Base-by-base conservation (phyloP, 2,888 invertebrate genomes). In the Diabrotica balteata region DNA sequence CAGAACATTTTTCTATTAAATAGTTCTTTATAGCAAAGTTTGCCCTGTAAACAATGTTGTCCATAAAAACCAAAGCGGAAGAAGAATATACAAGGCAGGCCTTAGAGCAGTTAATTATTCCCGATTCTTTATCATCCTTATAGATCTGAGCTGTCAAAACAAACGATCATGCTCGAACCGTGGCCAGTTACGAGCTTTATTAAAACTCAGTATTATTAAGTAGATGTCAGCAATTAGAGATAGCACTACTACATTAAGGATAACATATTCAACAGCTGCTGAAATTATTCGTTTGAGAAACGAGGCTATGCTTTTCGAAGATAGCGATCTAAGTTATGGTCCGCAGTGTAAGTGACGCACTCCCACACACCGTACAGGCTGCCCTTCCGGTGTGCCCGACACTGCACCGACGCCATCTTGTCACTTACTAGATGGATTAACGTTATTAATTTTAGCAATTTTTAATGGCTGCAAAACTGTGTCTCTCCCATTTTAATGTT, bases 261-360 rank as follows among this genome's bases (percentile, higher is more conserved):
- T 80, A 81, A 80, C 80, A 79, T 80, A 82, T 81, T 81, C 81
- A 81, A 80, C 81, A 83, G 80, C 81, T 83, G 82, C 79, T 81
- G 77, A 80, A 81, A 81, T 81, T 80, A 81, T 82, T 78, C 79
- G 79, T 81, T 80, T 78, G 80, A 82, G 81, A 80, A 79, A 76
- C 81, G 78, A 75, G 80, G 78, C 80, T 80, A 80, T 79, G 80
- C 80, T 80, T 80, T 81, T 78, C 78, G 76, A 74, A 72, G 83
- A 83, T 83, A 81, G 70, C 72, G 76, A 83, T 83, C 83, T 81
- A 80, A 84, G 81, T 83, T 83, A 82, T 83, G 80, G 82, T 80
- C 79, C 76, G 78, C 77, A 77, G 78, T 78, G 77, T 77, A 76
- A 78, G 77, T 81, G 82, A 81, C 82, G 81, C 78, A 83, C 83